Base-by-base conservation (phyloP, 2,113 vertebrate genomes). In the Speoplatyrhinus poulsoni region DNA sequence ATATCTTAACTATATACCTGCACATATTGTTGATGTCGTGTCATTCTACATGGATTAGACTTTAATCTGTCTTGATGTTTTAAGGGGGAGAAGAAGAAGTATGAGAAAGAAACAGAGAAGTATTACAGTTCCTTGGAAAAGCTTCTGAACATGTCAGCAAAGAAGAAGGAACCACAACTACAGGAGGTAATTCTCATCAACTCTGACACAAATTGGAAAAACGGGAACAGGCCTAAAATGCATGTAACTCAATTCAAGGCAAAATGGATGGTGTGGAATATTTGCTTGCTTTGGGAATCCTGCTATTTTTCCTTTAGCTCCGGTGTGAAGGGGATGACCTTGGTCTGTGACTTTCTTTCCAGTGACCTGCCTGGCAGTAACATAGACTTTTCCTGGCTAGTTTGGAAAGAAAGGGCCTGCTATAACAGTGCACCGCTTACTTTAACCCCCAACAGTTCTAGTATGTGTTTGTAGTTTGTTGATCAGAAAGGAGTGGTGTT, bases 61-160 rank as follows among this genome's bases (percentile, higher is more conserved):
- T 7, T 11, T 19, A 11, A n/a, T 53, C 55, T 26, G 3, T 36
- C 1, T 26, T 36, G 6, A 17, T 32, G 68, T 73, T 85, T 85
- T 1, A 69, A 99, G 98, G 94, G 95, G 73, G 95, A 96, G 85
- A 98, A 95, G 85, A 99, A 99, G 90, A 96, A 89, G 81, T 99
- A 96, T 77, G 97, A 99, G 89, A 99, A 99, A 87, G 96, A 99
- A 84, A 98, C 98, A 0, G 98, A 99, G 77, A 99, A 96, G 77
- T 99, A 98, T 88, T 99, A 98, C 82, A 98, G 95, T 82, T 92
- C 95, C 41, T 83, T 99, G 86, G 96, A 99, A 73, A 99, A 99
- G 64, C 95, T 98, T 88, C 85, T 99, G 77, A 96, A 93, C 81
- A 92, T 99, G 87, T 99, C 98, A 3, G 92, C 96, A 15, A 98